Conservation (phyloP, 2,113 vertebrate species). For the Hippocampus comes region DNA sequence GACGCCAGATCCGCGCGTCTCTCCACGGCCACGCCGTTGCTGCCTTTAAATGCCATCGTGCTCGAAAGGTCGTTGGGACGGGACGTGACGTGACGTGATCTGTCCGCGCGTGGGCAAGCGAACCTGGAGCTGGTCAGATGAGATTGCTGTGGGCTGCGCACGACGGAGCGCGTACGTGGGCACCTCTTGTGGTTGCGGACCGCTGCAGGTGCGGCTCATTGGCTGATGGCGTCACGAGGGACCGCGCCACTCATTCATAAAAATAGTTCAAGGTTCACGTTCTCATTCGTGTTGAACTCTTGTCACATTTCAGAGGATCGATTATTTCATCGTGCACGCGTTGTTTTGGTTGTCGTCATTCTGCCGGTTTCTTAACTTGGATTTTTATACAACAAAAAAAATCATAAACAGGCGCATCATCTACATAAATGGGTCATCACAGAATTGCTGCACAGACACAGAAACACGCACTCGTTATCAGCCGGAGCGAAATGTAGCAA, state of each 20-base stretch:
- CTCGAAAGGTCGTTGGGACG: not conserved
- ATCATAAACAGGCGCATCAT: not conserved
- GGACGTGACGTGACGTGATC: not conserved
- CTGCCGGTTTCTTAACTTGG: not conserved
- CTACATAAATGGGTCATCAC: not conserved
- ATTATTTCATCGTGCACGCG: not conserved
- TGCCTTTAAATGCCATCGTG: conserved; percentile 36
- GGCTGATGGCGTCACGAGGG: not conserved
- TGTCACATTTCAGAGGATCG: not conserved
- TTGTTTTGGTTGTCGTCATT: not conserved
- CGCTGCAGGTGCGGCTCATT: conserved; percentile 7
- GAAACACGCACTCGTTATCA: not conserved
- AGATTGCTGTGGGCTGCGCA: not conserved
- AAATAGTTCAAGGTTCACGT: not conserved
- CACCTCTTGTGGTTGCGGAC: not conserved
- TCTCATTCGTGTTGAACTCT: not conserved
- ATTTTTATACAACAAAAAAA: not conserved
- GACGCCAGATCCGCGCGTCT: conserved; percentile 57
- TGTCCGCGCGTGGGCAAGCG: not conserved
- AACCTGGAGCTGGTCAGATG: not conserved
- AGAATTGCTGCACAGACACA: not conserved
- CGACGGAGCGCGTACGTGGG: not conserved
- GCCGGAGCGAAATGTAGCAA: not conserved
- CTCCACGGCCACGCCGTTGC: conserved; percentile 42
- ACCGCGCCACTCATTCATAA: not conserved